A percentile compares a stretch with the other conserved stretches of the same genome.
Conservation (phyloP, 2,113 vertebrate genomes). For the Mugil cephalus region DNA sequence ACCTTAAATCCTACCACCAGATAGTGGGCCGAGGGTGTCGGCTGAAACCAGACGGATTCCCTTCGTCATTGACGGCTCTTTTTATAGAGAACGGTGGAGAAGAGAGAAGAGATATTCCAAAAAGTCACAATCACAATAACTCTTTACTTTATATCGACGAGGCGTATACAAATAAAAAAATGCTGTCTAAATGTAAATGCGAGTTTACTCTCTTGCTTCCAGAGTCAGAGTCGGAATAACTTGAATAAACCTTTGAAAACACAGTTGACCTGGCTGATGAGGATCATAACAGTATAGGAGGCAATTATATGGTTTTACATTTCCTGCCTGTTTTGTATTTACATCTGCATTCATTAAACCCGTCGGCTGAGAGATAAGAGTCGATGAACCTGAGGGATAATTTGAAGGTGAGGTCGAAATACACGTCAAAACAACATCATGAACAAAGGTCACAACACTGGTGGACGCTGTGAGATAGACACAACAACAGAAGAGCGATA, state of each 20-base stretch:
- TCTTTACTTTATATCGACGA: neutral
- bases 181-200: constrained; percentile 71
- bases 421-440: constrained; percentile 30
- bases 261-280: constrained; percentile 10
- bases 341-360: too few species aligned
- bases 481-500: constrained; percentile 2
- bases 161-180: constrained; percentile 13
- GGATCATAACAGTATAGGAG: neutral
- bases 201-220: constrained; percentile 21
- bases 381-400: constrained; percentile 14
- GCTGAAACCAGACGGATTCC: too few species aligned
- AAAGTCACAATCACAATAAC: neutral
- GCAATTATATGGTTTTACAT: constrained; percentile 21
- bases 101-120: too few species aligned
- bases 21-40: too few species aligned
- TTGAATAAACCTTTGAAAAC: constrained; percentile 30
- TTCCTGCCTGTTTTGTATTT: too few species aligned
- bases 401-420: constrained; percentile 21
- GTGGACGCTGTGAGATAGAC: neutral
- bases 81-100: too few species aligned
- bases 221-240: constrained; percentile 6
- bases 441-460: constrained; percentile 10
- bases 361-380: neutral
- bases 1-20: too few species aligned
- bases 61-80: too few species aligned